Conservation (phyloP, 2,797 vertebrate species). For the Clarias platycephalus region DNA sequence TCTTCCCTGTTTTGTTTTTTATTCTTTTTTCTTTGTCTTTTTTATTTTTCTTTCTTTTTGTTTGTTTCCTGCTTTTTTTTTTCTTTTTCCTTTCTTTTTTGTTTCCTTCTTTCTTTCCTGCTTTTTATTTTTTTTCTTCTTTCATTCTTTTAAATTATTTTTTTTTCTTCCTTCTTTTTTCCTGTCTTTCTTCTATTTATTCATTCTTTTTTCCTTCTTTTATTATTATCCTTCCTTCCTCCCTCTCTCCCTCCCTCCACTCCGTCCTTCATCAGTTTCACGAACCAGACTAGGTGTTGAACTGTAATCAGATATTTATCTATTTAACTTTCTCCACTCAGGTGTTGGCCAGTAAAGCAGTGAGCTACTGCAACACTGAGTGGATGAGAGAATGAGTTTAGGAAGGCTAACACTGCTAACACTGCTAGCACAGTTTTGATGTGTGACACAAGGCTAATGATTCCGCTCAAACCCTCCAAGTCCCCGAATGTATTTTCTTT, state of each 20-base stretch:
- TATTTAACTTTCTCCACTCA: neutral
- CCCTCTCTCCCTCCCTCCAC: neutral
- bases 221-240: neutral
- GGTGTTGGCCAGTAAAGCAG: slow-evolving; percentile 6
- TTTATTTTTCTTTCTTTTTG: neutral
- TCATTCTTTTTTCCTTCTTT: too few species aligned
- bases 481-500: neutral
- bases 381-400: neutral
- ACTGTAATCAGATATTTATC: slow-evolving; percentile 16
- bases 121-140: too few species aligned
- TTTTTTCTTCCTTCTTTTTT: neutral
- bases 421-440: neutral
- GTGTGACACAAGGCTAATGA: neutral
- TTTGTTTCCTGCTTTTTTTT: neutral
- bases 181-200: too few species aligned
- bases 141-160: neutral
- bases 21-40: neutral
- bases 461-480: neutral
- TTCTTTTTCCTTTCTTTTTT: neutral
- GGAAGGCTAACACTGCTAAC: neutral
- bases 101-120: too few species aligned
- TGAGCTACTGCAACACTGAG: neutral
- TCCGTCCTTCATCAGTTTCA: neutral
- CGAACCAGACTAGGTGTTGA: neutral
- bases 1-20: too few species aligned